A percentile compares a stretch with the other conserved stretches of the same genome.
Conservation (phyloP, 2,113 vertebrate genomes). For the Nibea albiflora region DNA sequence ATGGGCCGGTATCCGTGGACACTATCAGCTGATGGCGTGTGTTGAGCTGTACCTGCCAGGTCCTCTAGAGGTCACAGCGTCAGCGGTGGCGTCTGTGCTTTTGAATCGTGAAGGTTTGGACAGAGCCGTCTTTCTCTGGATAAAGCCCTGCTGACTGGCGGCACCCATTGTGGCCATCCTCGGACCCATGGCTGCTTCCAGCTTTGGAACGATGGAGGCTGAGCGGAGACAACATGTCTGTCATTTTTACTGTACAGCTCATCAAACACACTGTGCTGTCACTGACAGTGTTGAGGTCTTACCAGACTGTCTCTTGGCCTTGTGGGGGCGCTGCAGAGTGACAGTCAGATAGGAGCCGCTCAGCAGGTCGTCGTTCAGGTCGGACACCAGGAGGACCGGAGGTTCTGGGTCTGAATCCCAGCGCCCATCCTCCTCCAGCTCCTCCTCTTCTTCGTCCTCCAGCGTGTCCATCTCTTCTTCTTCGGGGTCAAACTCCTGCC, state of each 20-base stretch:
- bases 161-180: constrained; percentile 48
- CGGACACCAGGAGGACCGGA: constrained; percentile 84
- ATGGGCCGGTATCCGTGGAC: no score
- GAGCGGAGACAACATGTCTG: constrained; percentile 43
- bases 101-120: constrained; percentile 84
- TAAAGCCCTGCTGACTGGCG: constrained; percentile 70
- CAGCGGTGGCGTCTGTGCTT: constrained; percentile 48
- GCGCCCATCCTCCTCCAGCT: constrained; percentile 71
- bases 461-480: constrained; percentile 78
- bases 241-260: neutral
- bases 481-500: constrained; percentile 88
- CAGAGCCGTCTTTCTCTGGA: constrained; percentile 86
- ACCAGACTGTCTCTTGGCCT: constrained; percentile 86
- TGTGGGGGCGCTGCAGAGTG: constrained; percentile 91
- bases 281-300: neutral
- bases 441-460: constrained; percentile 77
- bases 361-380: constrained; percentile 84
- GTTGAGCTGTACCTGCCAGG: constrained; percentile 63
- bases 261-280: neutral
- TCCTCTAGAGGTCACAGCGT: constrained; percentile 73
- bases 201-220: constrained; percentile 95
- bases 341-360: constrained; percentile 95
- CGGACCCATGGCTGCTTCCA: constrained; percentile 92
- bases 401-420: constrained; percentile 85
- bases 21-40: neutral